These are phyloP conservation scores for Callithrix jacchus DNA, from an alignment of 2,113 vertebrate genomes.

Conservation along the genomic window DNA sequence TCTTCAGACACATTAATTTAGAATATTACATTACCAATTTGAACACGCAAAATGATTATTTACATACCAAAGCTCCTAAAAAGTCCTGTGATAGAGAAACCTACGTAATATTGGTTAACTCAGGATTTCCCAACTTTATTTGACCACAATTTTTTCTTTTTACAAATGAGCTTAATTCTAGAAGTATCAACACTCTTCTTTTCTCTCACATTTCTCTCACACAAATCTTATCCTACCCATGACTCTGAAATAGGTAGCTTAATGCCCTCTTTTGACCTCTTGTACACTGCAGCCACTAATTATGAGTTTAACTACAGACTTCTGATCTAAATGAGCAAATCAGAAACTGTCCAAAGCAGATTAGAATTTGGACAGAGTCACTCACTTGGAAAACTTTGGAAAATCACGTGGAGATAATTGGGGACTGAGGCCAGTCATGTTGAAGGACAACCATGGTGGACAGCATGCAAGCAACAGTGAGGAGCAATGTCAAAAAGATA, in stretches of 20 bases:
- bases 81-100: not conserved
- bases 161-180: not conserved
- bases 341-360: not conserved
- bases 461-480: not conserved
- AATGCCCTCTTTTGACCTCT: not conserved
- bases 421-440: not conserved
- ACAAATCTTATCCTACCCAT: not conserved
- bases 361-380: not conserved
- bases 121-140: not conserved
- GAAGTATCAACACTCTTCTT: not conserved
- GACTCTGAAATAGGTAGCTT: not conserved
- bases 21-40: not conserved
- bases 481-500: not conserved
- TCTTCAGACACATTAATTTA: not conserved
- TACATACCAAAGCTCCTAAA: not conserved
- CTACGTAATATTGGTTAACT: not conserved
- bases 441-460: not conserved
- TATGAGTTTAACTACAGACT: not conserved
- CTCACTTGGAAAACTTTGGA: not conserved
- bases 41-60: not conserved
- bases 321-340: not conserved
- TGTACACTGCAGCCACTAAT: not conserved
- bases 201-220: not conserved
- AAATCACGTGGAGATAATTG: not conserved
- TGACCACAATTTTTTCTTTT: not conserved